Evolutionary conservation across 2,888 invertebrate species (phyloP), one percentile per base, ranked within the genome.

Genomic region (Agyllia agylla): DNA sequence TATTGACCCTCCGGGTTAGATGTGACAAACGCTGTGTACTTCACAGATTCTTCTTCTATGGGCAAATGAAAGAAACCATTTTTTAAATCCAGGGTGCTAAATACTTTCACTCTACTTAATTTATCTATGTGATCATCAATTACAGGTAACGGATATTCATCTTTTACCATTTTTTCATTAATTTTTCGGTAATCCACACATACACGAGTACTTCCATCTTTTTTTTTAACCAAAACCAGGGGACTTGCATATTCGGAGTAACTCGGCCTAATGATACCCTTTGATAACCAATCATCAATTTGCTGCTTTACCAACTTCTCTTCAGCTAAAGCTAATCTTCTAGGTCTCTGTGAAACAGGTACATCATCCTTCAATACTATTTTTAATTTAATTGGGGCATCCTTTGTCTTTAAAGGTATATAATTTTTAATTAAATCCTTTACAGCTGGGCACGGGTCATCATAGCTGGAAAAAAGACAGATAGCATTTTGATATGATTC

Each of bases 331-430:
- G 75, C 75, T 17, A 75, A 24, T 31, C 75, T 75, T 17, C 75
- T 15, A 75, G 75, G 75, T 31, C 75, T 30, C 15, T 31, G 75
- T 75, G 75, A 30, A 75, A 75, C 9, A n/a, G 75, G 75, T 9
- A 31, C 31, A 75, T 75, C 75, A 75, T 81, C 81, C 30, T 57
- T 81, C 42, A 81, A 81, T 9, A 75, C 75, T 17, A 75, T 75
- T 31, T 75, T 75, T 31, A 75, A 31, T 17, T 75, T 75, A 75
- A 75, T 75, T 8, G 75, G 75, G 1, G 75, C 75, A 31, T 75
- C 75, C n/a, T 75, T 75, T 4, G 31, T 75, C 17, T 75, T 75
- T 75, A 75, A 75, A n/a, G 75, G 75, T 75, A 0, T 64, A 24
- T 64, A 64, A 64, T 24, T 64, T 13, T 64, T 13, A 13, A 64